Conservation (phyloP, 2,797 vertebrate species). For the Phoeniculus purpureus region DNA sequence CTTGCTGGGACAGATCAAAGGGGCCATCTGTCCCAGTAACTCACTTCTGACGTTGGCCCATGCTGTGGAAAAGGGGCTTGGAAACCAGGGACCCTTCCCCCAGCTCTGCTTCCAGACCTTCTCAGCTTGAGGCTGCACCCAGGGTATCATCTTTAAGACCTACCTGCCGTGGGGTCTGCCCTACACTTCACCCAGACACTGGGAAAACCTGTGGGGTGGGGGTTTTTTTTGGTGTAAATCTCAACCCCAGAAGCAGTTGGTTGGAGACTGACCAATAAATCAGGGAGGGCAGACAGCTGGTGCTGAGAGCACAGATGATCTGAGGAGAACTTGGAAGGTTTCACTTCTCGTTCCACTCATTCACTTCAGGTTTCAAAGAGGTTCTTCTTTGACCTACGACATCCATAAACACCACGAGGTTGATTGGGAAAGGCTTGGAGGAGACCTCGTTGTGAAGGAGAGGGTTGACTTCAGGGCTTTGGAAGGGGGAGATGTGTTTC, state of each 20-base stretch:
- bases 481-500: conserved; percentile 43
- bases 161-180: background rate
- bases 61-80: background rate
- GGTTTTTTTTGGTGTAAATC: background rate
- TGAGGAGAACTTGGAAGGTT: background rate
- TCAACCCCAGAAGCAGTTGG: background rate
- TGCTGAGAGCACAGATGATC: background rate
- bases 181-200: background rate
- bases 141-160: background rate
- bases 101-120: background rate
- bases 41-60: conserved; percentile 11
- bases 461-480: background rate
- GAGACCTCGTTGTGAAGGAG: conserved; percentile 9
- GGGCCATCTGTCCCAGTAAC: background rate
- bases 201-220: background rate
- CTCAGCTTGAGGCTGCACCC: background rate
- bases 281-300: background rate
- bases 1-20: conserved; percentile 27
- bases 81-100: background rate
- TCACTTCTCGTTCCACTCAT: background rate
- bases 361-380: background rate
- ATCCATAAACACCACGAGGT: rapidly evolving
- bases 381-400: background rate
- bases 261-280: background rate
- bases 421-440: too few species aligned